Base-by-base conservation (phyloP, 1,140 invertebrate species). In the Macrocentrus cingulum region DNA sequence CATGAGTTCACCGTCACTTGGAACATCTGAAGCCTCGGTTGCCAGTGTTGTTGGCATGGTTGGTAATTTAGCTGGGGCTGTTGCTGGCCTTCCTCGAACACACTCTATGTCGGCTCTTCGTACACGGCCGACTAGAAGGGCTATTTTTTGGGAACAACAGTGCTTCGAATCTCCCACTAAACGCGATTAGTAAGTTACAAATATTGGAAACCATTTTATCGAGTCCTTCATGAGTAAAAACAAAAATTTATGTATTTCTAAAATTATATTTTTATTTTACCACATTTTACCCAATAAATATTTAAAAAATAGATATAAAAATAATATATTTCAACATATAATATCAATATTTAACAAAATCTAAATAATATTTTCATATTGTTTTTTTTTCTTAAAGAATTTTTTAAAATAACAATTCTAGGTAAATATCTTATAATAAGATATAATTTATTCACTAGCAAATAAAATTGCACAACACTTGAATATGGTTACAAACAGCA, bases 61-160 rank as follows among this genome's bases (percentile, higher is more conserved):
- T 55, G 69, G 39, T 1, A 49, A 39, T 13, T 22, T 80, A 36
- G 73, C 67, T 56, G 68, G 70, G 59, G 69, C 67, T 61, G 72
- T 72, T 56, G 68, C 68, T 9, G 59, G 74, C 29, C 81, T 91
- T 19, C 89, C 89, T 1, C 80, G 90, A 44, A 92, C 91, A 0
- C 83, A 91, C 29, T 90, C 88, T 66, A 91, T 90, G 44, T 90
- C 88, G 57, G 88, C 89, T 20, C 81, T 92, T 16, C 81, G 89
- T 57, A 87, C 91, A 85, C 76, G 84, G 83, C 70, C 82, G 84
- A 61, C 87, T 83, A 60, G 85, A 84, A 67, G 75, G 39, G 68
- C 74, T 13, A 59, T 77, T 34, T 92, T 92, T 71, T 92, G 91
- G 91, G 90, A 91, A 64, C 90, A 91, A 64, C 56, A 58, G 39